A percentile compares a stretch with the other conserved stretches of the same genome.
Evolutionary conservation across 1,140 invertebrate genomes (phyloP).

Genomic region (Phenacoccus solenopsis): DNA sequence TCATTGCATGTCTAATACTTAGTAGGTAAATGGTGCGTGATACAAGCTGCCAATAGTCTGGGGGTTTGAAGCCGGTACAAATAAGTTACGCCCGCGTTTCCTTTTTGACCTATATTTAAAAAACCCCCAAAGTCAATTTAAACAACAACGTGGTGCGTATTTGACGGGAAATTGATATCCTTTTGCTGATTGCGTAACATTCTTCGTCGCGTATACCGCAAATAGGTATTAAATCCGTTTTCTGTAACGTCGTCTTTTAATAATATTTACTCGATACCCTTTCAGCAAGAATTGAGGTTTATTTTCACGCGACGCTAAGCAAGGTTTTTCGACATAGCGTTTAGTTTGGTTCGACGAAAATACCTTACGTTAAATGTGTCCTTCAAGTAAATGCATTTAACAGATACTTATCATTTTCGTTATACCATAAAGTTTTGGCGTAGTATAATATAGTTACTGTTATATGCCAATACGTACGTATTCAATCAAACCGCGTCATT

Average conservation of each 20-base stretch:
- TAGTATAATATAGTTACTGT: no score
- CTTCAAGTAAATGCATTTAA: no score
- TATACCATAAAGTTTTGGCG: no score
- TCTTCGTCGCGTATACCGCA: neutral
- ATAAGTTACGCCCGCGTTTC: neutral
- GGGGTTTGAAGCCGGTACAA: neutral
- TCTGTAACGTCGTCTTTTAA: neutral
- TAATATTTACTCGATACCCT: neutral
- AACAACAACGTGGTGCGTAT: neutral
- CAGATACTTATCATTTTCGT: no score
- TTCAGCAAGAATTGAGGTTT: no score
- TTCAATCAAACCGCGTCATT: no score
- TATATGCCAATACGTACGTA: no score
- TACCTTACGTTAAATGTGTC: no score
- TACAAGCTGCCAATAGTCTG: neutral
- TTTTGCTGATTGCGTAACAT: neutral
- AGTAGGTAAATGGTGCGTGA: neutral
- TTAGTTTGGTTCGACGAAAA: no score
- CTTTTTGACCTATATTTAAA: conserved; percentile 3
- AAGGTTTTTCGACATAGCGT: no score
- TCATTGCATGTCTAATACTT: neutral
- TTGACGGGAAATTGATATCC: neutral
- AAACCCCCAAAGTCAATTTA: neutral
- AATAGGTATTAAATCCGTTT: no score
- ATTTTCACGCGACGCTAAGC: no score